Base-by-base conservation (phyloP, 2,113 vertebrate genomes). In the Caranx melampygus region DNA sequence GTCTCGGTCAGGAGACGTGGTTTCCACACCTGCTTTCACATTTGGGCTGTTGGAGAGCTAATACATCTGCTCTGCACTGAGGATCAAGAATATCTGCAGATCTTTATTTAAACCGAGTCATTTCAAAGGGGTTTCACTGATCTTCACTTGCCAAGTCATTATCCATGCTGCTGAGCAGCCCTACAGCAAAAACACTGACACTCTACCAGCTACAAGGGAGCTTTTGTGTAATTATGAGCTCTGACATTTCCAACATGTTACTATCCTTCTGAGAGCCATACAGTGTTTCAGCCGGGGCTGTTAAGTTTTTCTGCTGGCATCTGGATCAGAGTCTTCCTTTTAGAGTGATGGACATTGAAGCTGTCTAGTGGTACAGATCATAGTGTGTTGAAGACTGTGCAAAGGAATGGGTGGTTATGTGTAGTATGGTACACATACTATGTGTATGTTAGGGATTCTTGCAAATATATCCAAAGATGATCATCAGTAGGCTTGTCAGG, bases 171-270 rank as follows among this genome's bases (percentile, higher is more conserved):
- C 59, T 71, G 21, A 40, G 9, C 6, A 14, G 4, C 44, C 77
- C 65, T 58, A 2, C 2, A 83, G 70, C 65, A 20, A 54, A 70
- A 70, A 86, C 63, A 40, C 60, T 37, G 45, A 68, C 58, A 66
- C 74, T 67, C 49, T 21, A 35, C 8, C 71, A 64, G 72, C 21
- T 57, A 65, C 63, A 62, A 57, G 13, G n/a, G 52, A 34, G 45
- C 59, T 70, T 73, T 77, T 40, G 21, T 77, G 60, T 78, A 78
- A 75, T 67, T 71, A 54, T 76, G 34, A 79, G 67, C 67, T 52
- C 65, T 71, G 73, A 65, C 72, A 60, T 74, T 79, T 76, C 13
- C 44, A 44, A 44, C 40, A 45, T 35, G 15, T 58, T 33, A 20
- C 57, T 59, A 4, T 71, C 21, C 35, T 72, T 79, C 67, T 4